Evolutionary conservation across 2,888 invertebrate species (phyloP), one percentile per base, ranked within the genome.

Genomic region (Athalia cordata): DNA sequence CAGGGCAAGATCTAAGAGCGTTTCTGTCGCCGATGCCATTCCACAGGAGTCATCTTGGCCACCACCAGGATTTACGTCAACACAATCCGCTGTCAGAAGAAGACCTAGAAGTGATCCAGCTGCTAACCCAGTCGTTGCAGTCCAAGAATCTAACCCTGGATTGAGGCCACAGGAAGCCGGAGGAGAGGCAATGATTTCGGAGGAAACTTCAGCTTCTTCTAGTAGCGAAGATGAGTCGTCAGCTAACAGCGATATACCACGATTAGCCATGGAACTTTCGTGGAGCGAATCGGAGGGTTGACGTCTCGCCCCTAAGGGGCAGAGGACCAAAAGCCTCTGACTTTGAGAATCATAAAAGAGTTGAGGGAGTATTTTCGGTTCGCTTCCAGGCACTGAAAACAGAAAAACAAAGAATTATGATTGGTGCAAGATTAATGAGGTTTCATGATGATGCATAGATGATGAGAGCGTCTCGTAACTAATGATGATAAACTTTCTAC

Each of bases 101-200:
- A 80, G 89, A 88, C 85, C 86, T 0, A 82, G 86, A 52, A 88
- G 86, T 79, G 86, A 87, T 70, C 87, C 81, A 87, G 81, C 91
- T 89, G 78, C 91, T 87, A 87, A 84, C 45, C 84, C 82, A 15
- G 83, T 82, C 3, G 91, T 91, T 2, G 91, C 82, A n/a, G 84
- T 82, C 29, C 82, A 81, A 66, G 83, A 92, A n/a, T 91, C 91
- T 79, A 91, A 90, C 43, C 90, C 91, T 9, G 92, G 92, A 50
- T 92, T 92, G 13, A 92, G 92, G 84, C 94, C 94, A 13, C 94
- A 94, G 87, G 94, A 94, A 84, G 93, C 94, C 80, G 94, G 94
- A 61, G 94, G 94, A 5, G 94, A 94, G 86, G 93, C 94, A 65
- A 94, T 94, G 91, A 94, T 94, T 52, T 93, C 93, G n/a, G 94